Percentiles rank a stretch among this genome's conserved stretches.
Conservation (phyloP, 2,797 vertebrate genomes). For the Bovichtus diacanthus region DNA sequence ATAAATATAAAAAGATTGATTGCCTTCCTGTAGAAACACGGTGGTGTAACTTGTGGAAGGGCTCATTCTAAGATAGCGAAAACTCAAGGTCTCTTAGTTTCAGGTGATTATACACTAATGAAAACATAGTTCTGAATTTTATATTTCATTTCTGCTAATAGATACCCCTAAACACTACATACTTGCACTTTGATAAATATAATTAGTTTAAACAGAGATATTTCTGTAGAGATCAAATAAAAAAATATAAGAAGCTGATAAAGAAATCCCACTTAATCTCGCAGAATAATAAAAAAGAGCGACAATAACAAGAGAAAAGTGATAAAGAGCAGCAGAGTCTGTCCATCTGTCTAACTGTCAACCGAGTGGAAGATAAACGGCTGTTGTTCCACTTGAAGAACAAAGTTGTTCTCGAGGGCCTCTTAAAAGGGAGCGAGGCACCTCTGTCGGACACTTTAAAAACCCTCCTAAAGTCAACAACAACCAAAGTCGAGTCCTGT, state of each 20-base stretch:
- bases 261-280: background rate
- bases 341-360: conserved; percentile 19
- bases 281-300: background rate
- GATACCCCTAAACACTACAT: too few species aligned
- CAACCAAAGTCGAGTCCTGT: conserved; percentile 43
- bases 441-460: conserved; percentile 53
- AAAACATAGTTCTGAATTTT: too few species aligned
- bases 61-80: too few species aligned
- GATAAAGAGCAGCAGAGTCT: conserved; percentile 9
- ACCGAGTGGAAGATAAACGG: conserved; percentile 59
- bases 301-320: background rate
- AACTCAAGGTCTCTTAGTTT: too few species aligned
- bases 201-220: background rate
- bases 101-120: too few species aligned
- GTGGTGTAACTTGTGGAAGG: too few species aligned
- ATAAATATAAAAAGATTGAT: too few species aligned
- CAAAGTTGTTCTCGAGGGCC: conserved; percentile 68
- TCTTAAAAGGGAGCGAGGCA: conserved; percentile 60
- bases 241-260: background rate
- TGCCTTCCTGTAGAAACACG: too few species aligned
- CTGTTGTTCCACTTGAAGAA: conserved; percentile 72
- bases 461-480: conserved; percentile 74
- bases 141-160: too few species aligned
- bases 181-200: background rate
- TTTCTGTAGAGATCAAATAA: background rate